Percentiles rank a stretch among this genome's conserved stretches.
phyloP scores from a whole-genome alignment of 1,140 invertebrate genomes.

The Homalodisca vitripennis region DNA sequence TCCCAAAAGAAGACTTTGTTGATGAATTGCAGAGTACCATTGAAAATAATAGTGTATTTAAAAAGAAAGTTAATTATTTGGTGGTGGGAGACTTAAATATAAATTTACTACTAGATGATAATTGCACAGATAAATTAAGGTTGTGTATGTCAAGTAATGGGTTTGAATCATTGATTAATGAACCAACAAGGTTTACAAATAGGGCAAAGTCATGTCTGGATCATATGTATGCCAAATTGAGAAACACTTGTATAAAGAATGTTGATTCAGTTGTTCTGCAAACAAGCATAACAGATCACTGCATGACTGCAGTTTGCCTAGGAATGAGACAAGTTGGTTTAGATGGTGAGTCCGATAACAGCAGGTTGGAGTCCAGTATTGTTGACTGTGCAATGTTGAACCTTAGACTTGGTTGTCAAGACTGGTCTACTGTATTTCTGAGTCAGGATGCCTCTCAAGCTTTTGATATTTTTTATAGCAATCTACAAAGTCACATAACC shows the following conservation, averaged over 20 bases:
- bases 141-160: neutral
- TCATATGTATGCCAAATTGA: neutral
- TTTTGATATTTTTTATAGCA: neutral
- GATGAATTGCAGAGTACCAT: neutral
- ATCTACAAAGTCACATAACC: neutral
- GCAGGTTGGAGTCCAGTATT: neutral
- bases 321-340: neutral
- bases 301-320: neutral
- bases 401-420: neutral
- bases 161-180: neutral
- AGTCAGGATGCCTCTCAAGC: neutral
- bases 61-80: neutral
- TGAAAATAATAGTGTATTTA: neutral
- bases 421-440: neutral
- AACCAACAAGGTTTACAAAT: neutral
- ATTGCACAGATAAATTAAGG: neutral
- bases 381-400: neutral
- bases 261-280: neutral
- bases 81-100: neutral
- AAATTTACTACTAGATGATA: neutral
- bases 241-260: neutral
- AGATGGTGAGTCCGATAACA: neutral
- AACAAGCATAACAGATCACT: neutral
- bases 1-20: neutral
- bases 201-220: neutral